Base-by-base conservation (phyloP, 2,888 invertebrate genomes). In the Trissolcus brochymenae region DNA sequence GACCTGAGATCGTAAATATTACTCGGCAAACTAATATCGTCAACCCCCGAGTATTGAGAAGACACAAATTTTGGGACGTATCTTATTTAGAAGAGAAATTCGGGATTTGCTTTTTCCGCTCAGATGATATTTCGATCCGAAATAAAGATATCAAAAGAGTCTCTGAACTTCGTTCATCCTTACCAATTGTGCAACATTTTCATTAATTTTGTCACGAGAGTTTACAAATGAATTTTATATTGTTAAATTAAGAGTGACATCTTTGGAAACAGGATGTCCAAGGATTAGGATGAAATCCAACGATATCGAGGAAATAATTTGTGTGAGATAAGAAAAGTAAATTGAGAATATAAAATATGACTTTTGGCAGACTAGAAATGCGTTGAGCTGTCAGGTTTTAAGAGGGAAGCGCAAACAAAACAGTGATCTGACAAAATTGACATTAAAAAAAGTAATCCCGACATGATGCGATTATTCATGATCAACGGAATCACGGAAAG, bases 21-120 rank as follows among this genome's bases (percentile, higher is more conserved):
- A 62, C 78, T 74, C 66, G 62, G 78, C 78, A 78, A 74, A 78
- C 78, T 78, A 78, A 78, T 78, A 78, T 78, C 74, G 73, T 57
- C 66, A 78, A 62, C 74, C 73, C 74, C 74, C 74, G 56, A 74
- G 74, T 78, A 78, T 78, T 74, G 78, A 74, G 77, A 78, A 74
- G 78, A 70, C 70, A 74, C 74, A 74, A 74, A 74, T 78, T 78
- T 78, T 66, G 56, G 49, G 72, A 65, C 67, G 72, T 55, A 43
- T 65, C 68, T 77, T 77, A 66, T 72, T 72, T 77, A 72, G 67
- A 67, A 53, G 59, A 77, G 67, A 68, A 64, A 64, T 67, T 62
- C 67, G 19, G 76, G 55, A 76, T 62, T 75, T 75, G 67, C 66
- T 67, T 67, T 14, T n/a, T 53, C 43, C 1, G 43, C 59, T 35